Conservation (phyloP, 2,797 vertebrate species). For the Lepilemur ruficaudatus region DNA sequence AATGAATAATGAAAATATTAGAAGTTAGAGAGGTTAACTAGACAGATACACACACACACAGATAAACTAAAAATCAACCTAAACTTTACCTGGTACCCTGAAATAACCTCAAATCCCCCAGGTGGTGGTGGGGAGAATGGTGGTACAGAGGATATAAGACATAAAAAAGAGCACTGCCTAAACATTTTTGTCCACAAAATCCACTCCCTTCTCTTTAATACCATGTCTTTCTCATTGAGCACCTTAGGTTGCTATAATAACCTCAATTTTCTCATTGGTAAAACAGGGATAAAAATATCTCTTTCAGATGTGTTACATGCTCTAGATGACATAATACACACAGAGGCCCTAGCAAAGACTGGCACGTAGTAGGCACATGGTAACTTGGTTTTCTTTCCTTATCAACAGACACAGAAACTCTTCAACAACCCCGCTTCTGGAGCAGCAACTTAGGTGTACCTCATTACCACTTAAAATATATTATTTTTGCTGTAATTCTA, state of each 20-base stretch:
- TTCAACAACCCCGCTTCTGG: background rate
- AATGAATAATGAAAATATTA: constrained; percentile 52
- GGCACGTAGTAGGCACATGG: background rate
- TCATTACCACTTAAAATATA: background rate
- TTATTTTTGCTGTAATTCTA: background rate
- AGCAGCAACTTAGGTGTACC: background rate
- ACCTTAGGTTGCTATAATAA: background rate
- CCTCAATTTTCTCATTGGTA: background rate
- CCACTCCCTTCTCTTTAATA: background rate
- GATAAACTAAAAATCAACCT: background rate
- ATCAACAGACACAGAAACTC: background rate
- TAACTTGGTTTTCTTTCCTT: background rate
- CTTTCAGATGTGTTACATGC: background rate
- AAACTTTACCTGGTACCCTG: background rate
- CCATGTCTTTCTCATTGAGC: background rate
- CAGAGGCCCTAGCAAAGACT: background rate
- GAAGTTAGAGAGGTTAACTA: background rate
- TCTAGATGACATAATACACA: background rate
- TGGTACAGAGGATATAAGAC: background rate
- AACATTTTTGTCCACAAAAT: background rate
- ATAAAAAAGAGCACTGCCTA: background rate
- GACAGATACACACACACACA: background rate
- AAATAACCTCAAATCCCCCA: background rate
- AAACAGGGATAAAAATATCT: background rate
- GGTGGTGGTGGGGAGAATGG: background rate